Percentiles rank a stretch among this genome's conserved stretches.
Evolutionary conservation across 1,140 invertebrate species (phyloP).

Genomic region (Riptortus pedestris): DNA sequence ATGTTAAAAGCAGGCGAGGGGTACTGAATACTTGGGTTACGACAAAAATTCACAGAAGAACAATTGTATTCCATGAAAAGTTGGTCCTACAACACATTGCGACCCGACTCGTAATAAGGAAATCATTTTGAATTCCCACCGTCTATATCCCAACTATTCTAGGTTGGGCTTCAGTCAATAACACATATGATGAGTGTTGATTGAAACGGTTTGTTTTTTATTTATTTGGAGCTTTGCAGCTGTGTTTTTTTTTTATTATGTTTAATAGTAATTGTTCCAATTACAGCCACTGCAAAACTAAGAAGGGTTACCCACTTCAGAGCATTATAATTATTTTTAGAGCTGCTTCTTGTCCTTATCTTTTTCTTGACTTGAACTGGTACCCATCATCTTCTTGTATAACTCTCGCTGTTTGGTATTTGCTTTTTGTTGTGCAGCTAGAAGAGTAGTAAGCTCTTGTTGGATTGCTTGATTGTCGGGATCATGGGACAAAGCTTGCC

Average conservation of each 20-base stretch:
- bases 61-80: too few relatives aligned
- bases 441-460: slow-evolving; percentile 48
- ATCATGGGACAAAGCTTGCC: slow-evolving; percentile 47
- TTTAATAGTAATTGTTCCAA: slow-evolving; percentile 7
- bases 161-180: too few relatives aligned
- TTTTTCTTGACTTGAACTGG: slow-evolving; percentile 31
- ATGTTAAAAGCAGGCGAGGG: too few relatives aligned
- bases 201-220: too few relatives aligned
- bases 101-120: too few relatives aligned
- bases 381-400: slow-evolving; percentile 55
- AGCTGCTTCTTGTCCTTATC: not conserved
- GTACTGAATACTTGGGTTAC: too few relatives aligned
- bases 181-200: too few relatives aligned
- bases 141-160: too few relatives aligned
- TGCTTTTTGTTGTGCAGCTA: slow-evolving; percentile 45
- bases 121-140: too few relatives aligned
- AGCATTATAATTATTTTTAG: not conserved
- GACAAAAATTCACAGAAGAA: too few relatives aligned
- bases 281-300: slow-evolving; percentile 7
- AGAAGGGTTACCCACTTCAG: not conserved
- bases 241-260: not conserved
- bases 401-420: slow-evolving; percentile 47
- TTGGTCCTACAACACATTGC: too few relatives aligned
- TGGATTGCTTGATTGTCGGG: slow-evolving; percentile 47
- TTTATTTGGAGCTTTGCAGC: too few relatives aligned